These are phyloP conservation scores for Lates calcarifer DNA, from an alignment of 2,113 vertebrate species.

Conservation along the genomic window DNA sequence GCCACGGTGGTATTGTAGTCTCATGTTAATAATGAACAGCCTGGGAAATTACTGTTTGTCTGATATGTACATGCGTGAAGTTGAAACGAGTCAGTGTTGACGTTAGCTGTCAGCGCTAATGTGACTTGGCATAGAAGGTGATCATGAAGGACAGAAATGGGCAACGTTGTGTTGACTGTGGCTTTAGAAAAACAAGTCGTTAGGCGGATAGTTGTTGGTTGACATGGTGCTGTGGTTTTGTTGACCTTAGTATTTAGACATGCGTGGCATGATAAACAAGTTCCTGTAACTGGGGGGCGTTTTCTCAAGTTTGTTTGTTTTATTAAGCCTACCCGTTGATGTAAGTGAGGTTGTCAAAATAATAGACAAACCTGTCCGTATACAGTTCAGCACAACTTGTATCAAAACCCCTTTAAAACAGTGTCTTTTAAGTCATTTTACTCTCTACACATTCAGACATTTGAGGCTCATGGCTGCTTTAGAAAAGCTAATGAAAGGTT, in stretches of 20 bases:
- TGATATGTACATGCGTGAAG: neutral
- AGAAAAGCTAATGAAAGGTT: neutral
- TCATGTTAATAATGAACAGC: neutral
- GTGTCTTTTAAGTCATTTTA: too few relatives aligned
- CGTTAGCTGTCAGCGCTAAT: conserved; percentile 8
- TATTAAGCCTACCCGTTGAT: too few relatives aligned
- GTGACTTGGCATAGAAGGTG: conserved; percentile 71
- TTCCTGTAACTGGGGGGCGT: conserved; percentile 29
- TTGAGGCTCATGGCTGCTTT: neutral
- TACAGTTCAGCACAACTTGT: too few relatives aligned
- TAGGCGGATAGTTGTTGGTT: neutral
- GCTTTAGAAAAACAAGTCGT: neutral
- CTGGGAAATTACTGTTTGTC: neutral
- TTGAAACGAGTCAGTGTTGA: neutral
- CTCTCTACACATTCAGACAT: too few relatives aligned
- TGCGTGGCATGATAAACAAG: neutral
- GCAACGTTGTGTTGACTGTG: neutral
- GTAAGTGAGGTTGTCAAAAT: too few relatives aligned
- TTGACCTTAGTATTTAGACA: neutral
- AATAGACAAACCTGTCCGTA: too few relatives aligned
- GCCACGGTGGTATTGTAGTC: neutral
- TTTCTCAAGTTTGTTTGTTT: neutral
- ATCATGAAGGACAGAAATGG: conserved; percentile 75
- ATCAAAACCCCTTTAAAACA: too few relatives aligned
- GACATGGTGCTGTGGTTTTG: accelerated